Base-by-base conservation (phyloP, 2,113 vertebrate species). In the Cricetomys ansorgei region DNA sequence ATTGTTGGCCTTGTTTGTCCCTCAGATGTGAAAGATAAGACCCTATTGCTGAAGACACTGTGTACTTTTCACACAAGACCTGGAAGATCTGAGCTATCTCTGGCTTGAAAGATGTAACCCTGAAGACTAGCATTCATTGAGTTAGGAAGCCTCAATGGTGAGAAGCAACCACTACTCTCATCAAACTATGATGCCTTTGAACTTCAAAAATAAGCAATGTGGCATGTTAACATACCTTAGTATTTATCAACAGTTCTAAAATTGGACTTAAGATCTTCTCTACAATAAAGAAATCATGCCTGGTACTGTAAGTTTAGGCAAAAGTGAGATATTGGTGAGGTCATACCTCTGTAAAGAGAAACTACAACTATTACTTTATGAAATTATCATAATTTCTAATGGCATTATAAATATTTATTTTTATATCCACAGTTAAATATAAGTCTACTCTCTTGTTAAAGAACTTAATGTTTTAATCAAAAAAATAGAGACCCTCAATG, bases 381-480 rank as follows among this genome's bases (percentile, higher is more conserved):
- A 21, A 27, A 45, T 11, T 23, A 75, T 75, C 19, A 48, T 48
- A 76, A 16, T 48, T 76, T 6, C 29, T 31, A 57, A 5, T 16
- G n/a, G 4, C 5, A 37, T 57, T 3, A 19, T 13, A 80, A 57
- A 57, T 57, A n/a, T 57, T 57, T 80, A 57, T 25, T 13, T 48
- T 80, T 80, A n/a, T n/a, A 57, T n/a, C 19, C 48, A 79, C 77
- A 80, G 9, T n/a, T 55, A 80, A 55, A 57, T 80, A 25, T 13
- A 23, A 21, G 4, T 40, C 6, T 57, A 5, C 25, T 4, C 5
- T n/a, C 34, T 57, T 12, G 25, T 21, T 37, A 79, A 21, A 79
- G 1, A 37, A 11, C 7, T 23, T n/a, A n/a, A n/a, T 57, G 25
- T n/a, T n/a, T 23, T 15, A 0, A 34, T n/a, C 12, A 12, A 25